Percentiles rank a stretch among this genome's conserved stretches.
Evolutionary conservation across 1,140 invertebrate genomes (phyloP).

Genomic region (Pantala flavescens): DNA sequence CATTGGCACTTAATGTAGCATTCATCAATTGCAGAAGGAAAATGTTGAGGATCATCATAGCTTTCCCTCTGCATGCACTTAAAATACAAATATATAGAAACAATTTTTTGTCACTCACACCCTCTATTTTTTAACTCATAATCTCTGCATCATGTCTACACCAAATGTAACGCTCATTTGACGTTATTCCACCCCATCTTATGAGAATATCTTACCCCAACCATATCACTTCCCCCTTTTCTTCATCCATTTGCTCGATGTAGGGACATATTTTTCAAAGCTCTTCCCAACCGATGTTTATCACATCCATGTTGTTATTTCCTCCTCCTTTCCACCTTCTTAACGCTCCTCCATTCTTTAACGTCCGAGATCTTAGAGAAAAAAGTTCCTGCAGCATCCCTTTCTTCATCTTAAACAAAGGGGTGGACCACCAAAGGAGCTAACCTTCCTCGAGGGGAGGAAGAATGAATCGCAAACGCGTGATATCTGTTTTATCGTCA

Average conservation of each 20-base stretch:
- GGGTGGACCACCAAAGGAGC: background rate
- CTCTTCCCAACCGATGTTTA: background rate
- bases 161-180: background rate
- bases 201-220: background rate
- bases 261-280: background rate
- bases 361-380: background rate
- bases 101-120: too few species aligned
- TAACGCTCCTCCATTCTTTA: background rate
- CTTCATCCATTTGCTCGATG: background rate
- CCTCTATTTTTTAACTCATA: too few species aligned
- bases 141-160: background rate
- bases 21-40: too few species aligned
- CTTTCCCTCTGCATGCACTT: too few species aligned
- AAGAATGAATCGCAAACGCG: constrained; percentile 8
- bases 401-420: background rate
- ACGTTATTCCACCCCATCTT: background rate
- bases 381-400: background rate
- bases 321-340: background rate
- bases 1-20: too few species aligned
- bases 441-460: background rate
- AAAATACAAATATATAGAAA: too few species aligned
- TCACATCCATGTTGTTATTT: constrained; percentile 7
- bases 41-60: too few species aligned
- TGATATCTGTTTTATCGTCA: constrained; percentile 10
- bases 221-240: background rate